phyloP scores from a whole-genome alignment of 2,797 vertebrate genomes.

The Centropyge bicolor region DNA sequence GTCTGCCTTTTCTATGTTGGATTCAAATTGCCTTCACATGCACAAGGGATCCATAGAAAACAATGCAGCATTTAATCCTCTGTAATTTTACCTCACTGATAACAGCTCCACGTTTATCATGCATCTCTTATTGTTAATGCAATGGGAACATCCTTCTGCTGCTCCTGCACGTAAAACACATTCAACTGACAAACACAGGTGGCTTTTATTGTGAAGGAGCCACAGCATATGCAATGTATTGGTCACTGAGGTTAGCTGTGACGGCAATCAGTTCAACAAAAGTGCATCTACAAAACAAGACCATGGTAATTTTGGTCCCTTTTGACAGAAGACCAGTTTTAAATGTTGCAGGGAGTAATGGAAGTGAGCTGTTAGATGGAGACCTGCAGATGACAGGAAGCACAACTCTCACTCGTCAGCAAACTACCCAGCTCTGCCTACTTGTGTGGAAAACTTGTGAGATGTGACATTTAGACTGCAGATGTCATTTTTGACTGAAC shows the following conservation, averaged over 20 bases:
- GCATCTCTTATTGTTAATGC: too few species aligned
- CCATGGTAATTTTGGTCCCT: neutral
- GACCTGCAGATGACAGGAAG: too few species aligned
- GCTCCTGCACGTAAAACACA: too few species aligned
- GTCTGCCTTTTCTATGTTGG: neutral
- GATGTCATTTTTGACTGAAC: too few species aligned
- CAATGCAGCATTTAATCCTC: neutral
- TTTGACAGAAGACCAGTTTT: neutral
- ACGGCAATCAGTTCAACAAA: too few species aligned
- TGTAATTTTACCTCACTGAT: neutral
- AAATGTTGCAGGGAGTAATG: neutral
- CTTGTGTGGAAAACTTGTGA: too few species aligned
- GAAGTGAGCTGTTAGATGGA: neutral
- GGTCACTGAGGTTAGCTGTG: neutral
- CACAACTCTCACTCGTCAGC: too few species aligned
- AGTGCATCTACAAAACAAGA: neutral
- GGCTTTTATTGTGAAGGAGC: neutral
- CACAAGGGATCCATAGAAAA: neutral
- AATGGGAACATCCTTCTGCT: too few species aligned
- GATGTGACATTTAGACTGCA: neutral
- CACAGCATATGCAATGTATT: neutral
- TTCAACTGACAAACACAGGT: neutral
- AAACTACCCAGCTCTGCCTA: too few species aligned
- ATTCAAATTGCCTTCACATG: neutral
- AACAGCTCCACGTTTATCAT: too few species aligned